Percentiles rank a stretch among this genome's conserved stretches.
phyloP scores from a whole-genome alignment of 2,888 invertebrate species.

The Ptilodon capucinus region DNA sequence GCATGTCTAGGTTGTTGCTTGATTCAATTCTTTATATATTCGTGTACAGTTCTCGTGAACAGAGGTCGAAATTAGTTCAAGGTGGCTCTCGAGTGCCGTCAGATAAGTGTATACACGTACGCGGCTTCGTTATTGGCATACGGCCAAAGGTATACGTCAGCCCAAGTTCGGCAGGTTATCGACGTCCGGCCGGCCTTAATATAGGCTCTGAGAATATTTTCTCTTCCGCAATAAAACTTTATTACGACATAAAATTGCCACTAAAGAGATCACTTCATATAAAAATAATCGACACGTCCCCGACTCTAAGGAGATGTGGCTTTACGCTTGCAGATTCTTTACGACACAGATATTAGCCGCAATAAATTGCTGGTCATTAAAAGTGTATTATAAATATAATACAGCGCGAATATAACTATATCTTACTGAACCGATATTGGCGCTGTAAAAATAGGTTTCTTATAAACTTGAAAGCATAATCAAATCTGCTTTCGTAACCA shows the following conservation, averaged over 20 bases:
- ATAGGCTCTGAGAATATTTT: conserved; percentile 58
- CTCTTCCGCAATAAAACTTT: conserved; percentile 65
- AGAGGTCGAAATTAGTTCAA: conserved; percentile 41
- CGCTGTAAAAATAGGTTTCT: too few relatives aligned
- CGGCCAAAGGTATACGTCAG: conserved; percentile 54
- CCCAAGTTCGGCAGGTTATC: conserved; percentile 69
- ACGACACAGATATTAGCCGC: conserved; percentile 14
- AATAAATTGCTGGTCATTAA: conserved; percentile 2
- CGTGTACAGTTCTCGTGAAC: conserved; percentile 21
- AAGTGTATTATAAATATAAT: too few relatives aligned
- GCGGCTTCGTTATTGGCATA: conserved; percentile 45
- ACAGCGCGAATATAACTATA: too few relatives aligned
- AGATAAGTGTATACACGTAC: conserved; percentile 44
- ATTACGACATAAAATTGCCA: conserved; percentile 59
- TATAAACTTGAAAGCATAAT: too few relatives aligned
- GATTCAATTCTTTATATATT: conserved; percentile 22
- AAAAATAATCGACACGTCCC: conserved; percentile 55
- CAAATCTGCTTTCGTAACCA: too few relatives aligned
- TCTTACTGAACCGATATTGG: too few relatives aligned
- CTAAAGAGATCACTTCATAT: conserved; percentile 62
- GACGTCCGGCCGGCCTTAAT: conserved; percentile 67
- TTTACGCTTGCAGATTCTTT: conserved; percentile 38
- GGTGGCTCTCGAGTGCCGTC: conserved; percentile 33
- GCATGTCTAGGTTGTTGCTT: conserved; percentile 17
- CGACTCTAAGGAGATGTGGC: conserved; percentile 28